A percentile compares a stretch with the other conserved stretches of the same genome.
Conservation (phyloP, 2,888 invertebrate genomes). For the Apamea crenata region DNA sequence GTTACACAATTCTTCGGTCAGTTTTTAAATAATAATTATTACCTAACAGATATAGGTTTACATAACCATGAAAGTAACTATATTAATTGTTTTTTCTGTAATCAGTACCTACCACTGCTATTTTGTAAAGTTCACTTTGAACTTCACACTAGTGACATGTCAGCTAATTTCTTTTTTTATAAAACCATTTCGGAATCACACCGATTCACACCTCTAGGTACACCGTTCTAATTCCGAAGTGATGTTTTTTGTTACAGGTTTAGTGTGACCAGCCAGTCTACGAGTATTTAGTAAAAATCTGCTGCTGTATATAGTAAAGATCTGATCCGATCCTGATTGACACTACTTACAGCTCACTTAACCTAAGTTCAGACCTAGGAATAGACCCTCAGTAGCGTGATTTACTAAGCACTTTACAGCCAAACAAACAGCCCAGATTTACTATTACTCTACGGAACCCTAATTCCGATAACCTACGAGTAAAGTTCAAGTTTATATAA, state of each 20-base stretch:
- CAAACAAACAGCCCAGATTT: too few species aligned
- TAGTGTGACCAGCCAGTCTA: neutral
- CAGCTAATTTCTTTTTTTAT: neutral
- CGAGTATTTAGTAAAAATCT: neutral
- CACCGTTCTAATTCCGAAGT: neutral
- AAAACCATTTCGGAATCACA: neutral
- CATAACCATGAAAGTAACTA: neutral
- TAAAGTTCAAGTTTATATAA: slow-evolving; percentile 71
- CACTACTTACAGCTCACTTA: neutral
- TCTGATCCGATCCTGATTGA: too few species aligned
- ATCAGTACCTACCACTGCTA: neutral
- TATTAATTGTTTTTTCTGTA: neutral
- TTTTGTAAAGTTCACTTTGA: neutral
- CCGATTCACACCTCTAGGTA: neutral
- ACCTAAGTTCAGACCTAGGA: too few species aligned
- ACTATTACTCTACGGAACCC: slow-evolving; percentile 25
- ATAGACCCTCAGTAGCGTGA: too few species aligned
- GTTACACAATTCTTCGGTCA: too few species aligned
- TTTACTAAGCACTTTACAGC: too few species aligned
- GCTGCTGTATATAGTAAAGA: too few species aligned
- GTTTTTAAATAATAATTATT: too few species aligned
- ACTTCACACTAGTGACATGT: neutral
- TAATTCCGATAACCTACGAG: slow-evolving; percentile 49
- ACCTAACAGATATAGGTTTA: neutral
- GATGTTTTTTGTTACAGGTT: too few species aligned